Evolutionary conservation across 2,888 invertebrate genomes (phyloP), one percentile per base, ranked within the genome.

Genomic region (Phengaris alcon): DNA sequence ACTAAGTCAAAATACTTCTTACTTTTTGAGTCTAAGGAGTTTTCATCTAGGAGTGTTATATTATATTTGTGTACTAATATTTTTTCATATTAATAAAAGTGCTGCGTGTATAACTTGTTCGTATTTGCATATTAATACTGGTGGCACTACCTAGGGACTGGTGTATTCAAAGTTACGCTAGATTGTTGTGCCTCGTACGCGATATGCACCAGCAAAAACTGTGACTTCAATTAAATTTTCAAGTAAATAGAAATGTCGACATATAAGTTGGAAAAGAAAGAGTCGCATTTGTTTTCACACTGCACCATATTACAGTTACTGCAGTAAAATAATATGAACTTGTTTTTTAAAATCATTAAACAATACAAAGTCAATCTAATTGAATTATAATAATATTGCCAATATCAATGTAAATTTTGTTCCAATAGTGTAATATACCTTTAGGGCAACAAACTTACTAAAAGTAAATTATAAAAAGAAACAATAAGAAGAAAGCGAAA

Each of bases 211-310:
- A 51, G 22, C 72, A 72, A 72, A 72, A 72, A 72, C 52, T 72
- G 22, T 51, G 72, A 72, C 72, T 52, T 72, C 72, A 72, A 72
- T 72, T 54, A 72, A 72, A 72, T 72, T 72, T 54, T 44, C 54
- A 72, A 72, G 72, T 72, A 35, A 72, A 54, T 35, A 52, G 52
- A 72, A 72, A 72, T 54, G 54, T 72, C 54, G 72, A 7, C 54
- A 72, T 72, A 72, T 52, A 54, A 72, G 22, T 72, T 72, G 72
- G 72, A 72, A 52, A 52, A 70, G 70, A 70, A 70, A 72, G 54
- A 72, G 9, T 72, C 54, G 35, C 35, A 51, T 70, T 51, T 52
- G 54, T 35, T 54, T 48, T 72, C 72, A 72, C 72, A 72, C 72
- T 52, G 51, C 72, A 35, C 44, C 54, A 54, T 35, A 54, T 35